Conservation (phyloP, 2,113 vertebrate genomes). For the Macquaria ambigua region DNA sequence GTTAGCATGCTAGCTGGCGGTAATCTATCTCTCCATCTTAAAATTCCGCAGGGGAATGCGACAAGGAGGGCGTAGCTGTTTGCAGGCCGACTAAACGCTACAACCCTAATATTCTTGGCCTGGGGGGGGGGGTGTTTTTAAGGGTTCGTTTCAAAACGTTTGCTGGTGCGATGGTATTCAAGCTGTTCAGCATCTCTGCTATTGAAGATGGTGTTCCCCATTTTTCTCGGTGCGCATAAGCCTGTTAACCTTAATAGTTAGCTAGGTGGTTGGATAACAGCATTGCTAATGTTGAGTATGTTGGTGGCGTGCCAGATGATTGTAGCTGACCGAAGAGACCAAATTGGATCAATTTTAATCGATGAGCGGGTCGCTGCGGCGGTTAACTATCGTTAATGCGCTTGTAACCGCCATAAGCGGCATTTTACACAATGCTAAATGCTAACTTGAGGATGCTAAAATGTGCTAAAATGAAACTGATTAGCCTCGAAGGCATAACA, state of each 20-base stretch:
- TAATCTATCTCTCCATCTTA: slow-evolving; percentile 77
- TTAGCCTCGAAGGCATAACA: not conserved
- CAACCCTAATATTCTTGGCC: not conserved
- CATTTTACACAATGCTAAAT: slow-evolving; percentile 16
- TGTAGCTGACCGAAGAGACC: not conserved
- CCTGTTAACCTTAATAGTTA: slow-evolving; percentile 10
- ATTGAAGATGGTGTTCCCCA: slow-evolving; percentile 14
- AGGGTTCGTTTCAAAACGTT: not conserved
- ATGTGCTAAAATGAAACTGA: slow-evolving; percentile 29
- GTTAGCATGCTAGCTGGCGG: slow-evolving; percentile 59
- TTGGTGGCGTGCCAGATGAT: slow-evolving; percentile 2
- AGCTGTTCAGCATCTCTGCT: not conserved
- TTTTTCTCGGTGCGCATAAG: slow-evolving; percentile 10
- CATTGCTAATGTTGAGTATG: not conserved
- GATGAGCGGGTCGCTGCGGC: not conserved
- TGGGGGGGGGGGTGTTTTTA: not conserved
- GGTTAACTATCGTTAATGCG: slow-evolving; percentile 28
- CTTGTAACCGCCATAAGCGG: not conserved
- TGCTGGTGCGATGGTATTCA: not conserved
- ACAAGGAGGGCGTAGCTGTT: slow-evolving; percentile 80
- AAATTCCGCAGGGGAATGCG: slow-evolving; percentile 80
- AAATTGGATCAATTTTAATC: not conserved
- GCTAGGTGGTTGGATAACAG: slow-evolving; percentile 10
- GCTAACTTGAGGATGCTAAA: slow-evolving; percentile 34
- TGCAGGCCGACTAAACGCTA: slow-evolving; percentile 31